Evolutionary conservation across 2,113 vertebrate species (phyloP).

Genomic region (Sardina pilchardus): DNA sequence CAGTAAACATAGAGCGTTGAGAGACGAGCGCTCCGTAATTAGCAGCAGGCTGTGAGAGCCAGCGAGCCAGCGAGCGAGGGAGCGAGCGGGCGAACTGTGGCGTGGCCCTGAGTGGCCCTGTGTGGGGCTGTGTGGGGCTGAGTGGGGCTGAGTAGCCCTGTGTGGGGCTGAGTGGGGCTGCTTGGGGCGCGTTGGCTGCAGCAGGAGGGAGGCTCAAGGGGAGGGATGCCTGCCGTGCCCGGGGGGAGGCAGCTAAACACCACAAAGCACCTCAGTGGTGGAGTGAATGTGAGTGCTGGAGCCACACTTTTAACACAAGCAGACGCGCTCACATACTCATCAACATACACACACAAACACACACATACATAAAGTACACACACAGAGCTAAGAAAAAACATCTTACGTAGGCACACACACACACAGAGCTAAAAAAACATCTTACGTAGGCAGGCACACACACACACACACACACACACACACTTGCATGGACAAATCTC

Average conservation of each 20-base stretch:
- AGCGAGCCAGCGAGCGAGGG: background rate
- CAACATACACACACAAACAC: conserved; percentile 38
- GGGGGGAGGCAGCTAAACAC: conserved; percentile 74
- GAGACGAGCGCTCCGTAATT: background rate
- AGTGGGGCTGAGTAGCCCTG: background rate
- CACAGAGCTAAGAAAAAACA: background rate
- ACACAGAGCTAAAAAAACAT: background rate
- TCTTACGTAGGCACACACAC: background rate
- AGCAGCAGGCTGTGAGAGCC: background rate
- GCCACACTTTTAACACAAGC: conserved; percentile 73
- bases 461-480: conserved; percentile 46
- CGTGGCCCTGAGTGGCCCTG: conserved; percentile 16
- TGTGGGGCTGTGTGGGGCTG: background rate
- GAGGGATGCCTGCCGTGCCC: conserved; percentile 67
- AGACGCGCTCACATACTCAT: conserved; percentile 59
- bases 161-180: background rate
- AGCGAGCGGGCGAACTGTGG: background rate
- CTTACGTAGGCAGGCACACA: conserved; percentile 23
- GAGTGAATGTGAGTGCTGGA: conserved; percentile 78
- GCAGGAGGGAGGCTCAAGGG: conserved; percentile 60
- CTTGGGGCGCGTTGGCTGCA: conserved; percentile 56
- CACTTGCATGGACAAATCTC: background rate
- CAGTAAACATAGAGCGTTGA: background rate
- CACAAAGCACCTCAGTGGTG: conserved; percentile 68
- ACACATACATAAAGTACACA: too few relatives aligned